A percentile compares a stretch with the other conserved stretches of the same genome.
Conservation (phyloP, 2,888 invertebrate species). For the Epistrophe eligans region DNA sequence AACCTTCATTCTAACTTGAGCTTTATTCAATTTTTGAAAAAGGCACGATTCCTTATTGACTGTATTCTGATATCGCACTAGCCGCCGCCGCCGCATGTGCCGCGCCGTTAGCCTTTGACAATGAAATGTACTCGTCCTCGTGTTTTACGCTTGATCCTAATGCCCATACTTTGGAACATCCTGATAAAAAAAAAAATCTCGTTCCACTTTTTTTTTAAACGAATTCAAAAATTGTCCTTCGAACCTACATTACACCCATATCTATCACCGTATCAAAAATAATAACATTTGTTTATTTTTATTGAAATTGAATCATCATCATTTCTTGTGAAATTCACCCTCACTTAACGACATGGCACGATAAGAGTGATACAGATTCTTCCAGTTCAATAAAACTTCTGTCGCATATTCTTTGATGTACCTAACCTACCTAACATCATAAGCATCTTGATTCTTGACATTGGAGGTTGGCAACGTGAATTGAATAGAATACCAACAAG, state of each 20-base stretch:
- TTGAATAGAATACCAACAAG: constrained; percentile 35
- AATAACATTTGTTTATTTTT: neutral
- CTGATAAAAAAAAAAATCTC: no score
- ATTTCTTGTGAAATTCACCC: neutral
- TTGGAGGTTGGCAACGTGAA: constrained; percentile 16
- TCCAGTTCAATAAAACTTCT: constrained; percentile 55
- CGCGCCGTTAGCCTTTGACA: no score
- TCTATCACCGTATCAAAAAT: neutral
- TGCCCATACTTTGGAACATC: no score
- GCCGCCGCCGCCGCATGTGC: no score
- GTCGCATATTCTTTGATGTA: constrained; percentile 22
- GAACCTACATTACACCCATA: neutral
- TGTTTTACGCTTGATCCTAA: no score
- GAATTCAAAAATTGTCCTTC: neutral
- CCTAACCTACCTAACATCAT: no score
- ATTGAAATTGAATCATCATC: neutral
- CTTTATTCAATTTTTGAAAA: no score
- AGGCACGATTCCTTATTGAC: no score
- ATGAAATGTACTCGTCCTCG: no score
- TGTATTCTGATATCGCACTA: no score
- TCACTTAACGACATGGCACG: neutral
- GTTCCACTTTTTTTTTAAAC: no score
- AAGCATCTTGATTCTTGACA: constrained; percentile 18
- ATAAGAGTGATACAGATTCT: constrained; percentile 47
- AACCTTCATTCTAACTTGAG: no score